Percentiles rank a stretch among this genome's conserved stretches.
Conservation (phyloP, 1,140 invertebrate species). For the Drosophila pseudoananassae region DNA sequence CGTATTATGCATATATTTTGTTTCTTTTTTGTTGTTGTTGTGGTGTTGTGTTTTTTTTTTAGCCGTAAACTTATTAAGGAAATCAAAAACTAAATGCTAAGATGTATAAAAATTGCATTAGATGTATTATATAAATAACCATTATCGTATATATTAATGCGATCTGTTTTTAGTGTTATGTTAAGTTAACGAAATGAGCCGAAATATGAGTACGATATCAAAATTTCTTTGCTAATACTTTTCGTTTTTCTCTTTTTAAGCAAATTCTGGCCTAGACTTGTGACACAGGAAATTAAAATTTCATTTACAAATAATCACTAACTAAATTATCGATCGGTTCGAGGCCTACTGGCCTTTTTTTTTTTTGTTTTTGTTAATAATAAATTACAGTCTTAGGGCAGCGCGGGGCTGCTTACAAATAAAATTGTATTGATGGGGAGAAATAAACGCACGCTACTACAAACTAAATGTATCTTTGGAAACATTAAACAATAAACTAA, state of each 20-base stretch:
- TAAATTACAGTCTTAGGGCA: slow-evolving; percentile 77
- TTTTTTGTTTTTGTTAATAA: slow-evolving; percentile 56
- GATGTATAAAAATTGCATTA: slow-evolving; percentile 64
- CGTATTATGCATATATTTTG: slow-evolving; percentile 72
- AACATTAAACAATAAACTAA: slow-evolving; percentile 78
- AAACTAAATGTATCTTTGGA: slow-evolving; percentile 80
- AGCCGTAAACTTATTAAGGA: slow-evolving; percentile 77
- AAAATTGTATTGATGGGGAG: slow-evolving; percentile 46
- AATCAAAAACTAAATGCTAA: slow-evolving; percentile 66
- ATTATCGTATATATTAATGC: slow-evolving; percentile 41
- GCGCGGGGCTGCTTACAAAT: slow-evolving; percentile 49
- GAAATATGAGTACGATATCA: slow-evolving; percentile 27
- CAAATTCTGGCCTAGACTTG: slow-evolving; percentile 37
- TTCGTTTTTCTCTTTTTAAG: slow-evolving; percentile 32
- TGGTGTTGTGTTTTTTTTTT: slow-evolving; percentile 34
- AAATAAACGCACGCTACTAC: slow-evolving; percentile 62
- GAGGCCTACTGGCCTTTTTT: slow-evolving; percentile 23
- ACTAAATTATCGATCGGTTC: slow-evolving; percentile 34
- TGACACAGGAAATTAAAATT: slow-evolving; percentile 39
- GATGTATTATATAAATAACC: slow-evolving; percentile 64
- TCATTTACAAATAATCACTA: slow-evolving; percentile 43
- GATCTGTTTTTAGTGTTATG: slow-evolving; percentile 25
- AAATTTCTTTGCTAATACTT: slow-evolving; percentile 50
- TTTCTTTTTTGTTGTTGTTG: slow-evolving; percentile 44
- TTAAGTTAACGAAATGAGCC: slow-evolving; percentile 61